Base-by-base conservation (phyloP, 1,140 invertebrate species). In the Diploscapter pachys region DNA sequence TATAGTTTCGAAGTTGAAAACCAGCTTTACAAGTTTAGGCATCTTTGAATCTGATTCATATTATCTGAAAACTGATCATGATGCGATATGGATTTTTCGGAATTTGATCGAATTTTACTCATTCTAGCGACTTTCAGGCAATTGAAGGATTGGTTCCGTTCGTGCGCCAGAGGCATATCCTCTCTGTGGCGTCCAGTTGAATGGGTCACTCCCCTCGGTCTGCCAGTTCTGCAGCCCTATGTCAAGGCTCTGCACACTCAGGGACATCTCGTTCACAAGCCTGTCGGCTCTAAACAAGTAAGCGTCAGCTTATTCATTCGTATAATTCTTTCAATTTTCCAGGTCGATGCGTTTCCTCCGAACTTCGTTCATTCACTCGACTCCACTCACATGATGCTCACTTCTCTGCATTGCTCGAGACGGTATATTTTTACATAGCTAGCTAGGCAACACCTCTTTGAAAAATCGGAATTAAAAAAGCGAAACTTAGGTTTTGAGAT, bases 311-410 rank as follows among this genome's bases (percentile, higher is more conserved):
- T 72, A 31, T 62, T 78, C 61, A 49, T 5, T 4, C 11, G 6
- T 31, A 76, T 50, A 13, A 4, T 93, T 96, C 87, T 89, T 90
- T 2, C 89, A 92, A 85, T 97, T 97, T 86, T 95, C 31, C 31
- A 98, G 85, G 95, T 92, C 83, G 98, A 98, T 89, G 96, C 94
- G 13, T 99, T 99, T 89, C 93, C 96, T 50, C 96, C 97, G 3
- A 99, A 99, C 89, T 99, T 95, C 86, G 93, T 99, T 81, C 97
- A 99, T 87, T 98, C 96, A 8, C 88, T 99, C 84, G 97, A 99
- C 87, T 96, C 96, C 50, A 91, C 90, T 86, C 97, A 99, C 86
- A 99, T 99, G 96, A 98, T 99, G 95, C 88, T 99, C 55, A 99
- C 97, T 4, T 92, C 94, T 51, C 88, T 99, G 69, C 88, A 92